These are phyloP conservation scores for Dichetophora obliterata DNA, from an alignment of 2,888 invertebrate genomes.

Conservation along the genomic window DNA sequence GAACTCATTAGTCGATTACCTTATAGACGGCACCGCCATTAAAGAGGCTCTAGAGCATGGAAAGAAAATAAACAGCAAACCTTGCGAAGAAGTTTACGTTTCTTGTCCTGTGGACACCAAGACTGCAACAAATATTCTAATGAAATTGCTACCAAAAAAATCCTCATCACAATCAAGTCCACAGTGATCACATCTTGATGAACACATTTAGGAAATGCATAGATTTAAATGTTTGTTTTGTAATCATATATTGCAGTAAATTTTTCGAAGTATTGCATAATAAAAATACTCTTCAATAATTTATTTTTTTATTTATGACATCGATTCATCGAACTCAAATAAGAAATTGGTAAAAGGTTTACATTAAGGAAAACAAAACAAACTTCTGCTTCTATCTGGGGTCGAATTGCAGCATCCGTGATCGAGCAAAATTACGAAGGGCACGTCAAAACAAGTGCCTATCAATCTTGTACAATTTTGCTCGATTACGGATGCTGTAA, in stretches of 20 bases:
- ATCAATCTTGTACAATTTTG: too few relatives aligned
- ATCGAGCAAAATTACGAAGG: too few relatives aligned
- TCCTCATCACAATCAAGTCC: constrained; percentile 25
- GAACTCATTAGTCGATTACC: constrained; percentile 77
- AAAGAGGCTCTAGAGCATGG: constrained; percentile 80
- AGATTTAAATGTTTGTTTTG: neutral
- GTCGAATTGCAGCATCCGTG: too few relatives aligned
- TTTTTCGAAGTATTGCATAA: neutral
- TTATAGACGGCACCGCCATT: constrained; percentile 80
- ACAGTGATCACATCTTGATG: neutral
- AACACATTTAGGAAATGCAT: neutral
- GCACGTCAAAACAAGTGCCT: too few relatives aligned
- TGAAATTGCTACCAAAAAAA: constrained; percentile 75
- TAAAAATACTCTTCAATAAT: neutral
- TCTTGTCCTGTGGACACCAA: constrained; percentile 80
- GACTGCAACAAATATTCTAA: constrained; percentile 76
- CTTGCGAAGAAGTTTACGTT: constrained; percentile 75
- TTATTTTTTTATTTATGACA: too few relatives aligned
- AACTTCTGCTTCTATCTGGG: too few relatives aligned
- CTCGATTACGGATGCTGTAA: too few relatives aligned
- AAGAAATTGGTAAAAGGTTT: too few relatives aligned
- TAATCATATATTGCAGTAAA: neutral
- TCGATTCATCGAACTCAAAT: too few relatives aligned
- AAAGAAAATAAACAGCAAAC: constrained; percentile 68
- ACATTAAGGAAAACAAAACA: too few relatives aligned